These are phyloP conservation scores for Euglossa dilemma DNA, from an alignment of 1,140 invertebrate genomes.

Conservation along the genomic window DNA sequence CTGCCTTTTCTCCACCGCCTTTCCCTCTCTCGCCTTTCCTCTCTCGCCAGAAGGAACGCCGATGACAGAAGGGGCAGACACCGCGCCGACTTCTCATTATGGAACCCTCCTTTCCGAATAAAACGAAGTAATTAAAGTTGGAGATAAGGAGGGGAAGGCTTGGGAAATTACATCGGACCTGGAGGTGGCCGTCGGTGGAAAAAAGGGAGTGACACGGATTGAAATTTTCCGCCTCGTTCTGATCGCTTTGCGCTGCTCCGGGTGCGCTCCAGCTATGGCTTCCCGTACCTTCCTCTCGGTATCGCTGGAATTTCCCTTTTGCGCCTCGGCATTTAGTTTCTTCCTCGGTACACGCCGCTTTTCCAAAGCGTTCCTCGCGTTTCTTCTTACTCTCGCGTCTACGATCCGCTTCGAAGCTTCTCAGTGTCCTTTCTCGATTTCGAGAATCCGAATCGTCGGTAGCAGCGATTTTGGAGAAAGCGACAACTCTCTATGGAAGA, in stretches of 20 bases:
- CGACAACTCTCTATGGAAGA: no score
- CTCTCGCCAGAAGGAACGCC: conserved; percentile 18
- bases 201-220: conserved; percentile 33
- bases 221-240: conserved; percentile 58
- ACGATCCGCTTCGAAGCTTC: no score
- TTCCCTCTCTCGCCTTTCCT: neutral
- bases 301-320: no score
- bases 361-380: no score
- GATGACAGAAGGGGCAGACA: conserved; percentile 44
- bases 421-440: no score
- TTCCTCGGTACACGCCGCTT: no score
- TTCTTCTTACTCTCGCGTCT: no score
- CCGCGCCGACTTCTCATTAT: conserved; percentile 60
- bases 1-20: neutral
- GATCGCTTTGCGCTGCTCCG: conserved; percentile 9
- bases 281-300: no score
- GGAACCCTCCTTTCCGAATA: conserved; percentile 60
- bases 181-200: conserved; percentile 6
- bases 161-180: conserved; percentile 57
- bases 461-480: no score
- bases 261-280: neutral
- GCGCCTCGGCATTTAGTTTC: no score
- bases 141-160: conserved; percentile 53
- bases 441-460: no score
- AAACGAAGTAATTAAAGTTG: conserved; percentile 69